phyloP scores from a whole-genome alignment of 2,888 invertebrate species.

The Alviniconcha strummeri region DNA sequence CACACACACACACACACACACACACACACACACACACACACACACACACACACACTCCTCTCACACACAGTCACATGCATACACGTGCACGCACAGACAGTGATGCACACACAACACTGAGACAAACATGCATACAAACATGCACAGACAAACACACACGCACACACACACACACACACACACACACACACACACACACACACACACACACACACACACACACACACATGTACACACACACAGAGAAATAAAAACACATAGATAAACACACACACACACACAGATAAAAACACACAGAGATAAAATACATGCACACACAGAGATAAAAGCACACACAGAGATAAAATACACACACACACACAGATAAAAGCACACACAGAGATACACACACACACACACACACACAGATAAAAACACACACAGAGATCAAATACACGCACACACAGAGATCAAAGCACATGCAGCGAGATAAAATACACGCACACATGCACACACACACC shows the following conservation, averaged over 20 bases:
- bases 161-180: background rate
- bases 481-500: no score
- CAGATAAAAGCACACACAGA: no score
- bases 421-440: no score
- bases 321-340: no score
- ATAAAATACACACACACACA: no score
- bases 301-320: no score
- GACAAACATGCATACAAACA: background rate
- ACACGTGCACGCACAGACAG: background rate
- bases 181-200: slow-evolving; percentile 17
- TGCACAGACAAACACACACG: background rate
- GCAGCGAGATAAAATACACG: no score
- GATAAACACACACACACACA: background rate
- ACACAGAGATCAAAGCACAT: no score
- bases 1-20: slow-evolving; percentile 9
- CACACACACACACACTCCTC: slow-evolving; percentile 1
- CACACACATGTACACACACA: no score
- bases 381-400: no score
- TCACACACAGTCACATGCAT: no score
- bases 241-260: background rate
- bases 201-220: background rate
- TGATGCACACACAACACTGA: background rate
- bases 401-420: no score
- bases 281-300: background rate
- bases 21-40: background rate